Percentiles rank a stretch among this genome's conserved stretches.
phyloP scores from a whole-genome alignment of 2,797 vertebrate genomes.

The Pelochelys cantorii region DNA sequence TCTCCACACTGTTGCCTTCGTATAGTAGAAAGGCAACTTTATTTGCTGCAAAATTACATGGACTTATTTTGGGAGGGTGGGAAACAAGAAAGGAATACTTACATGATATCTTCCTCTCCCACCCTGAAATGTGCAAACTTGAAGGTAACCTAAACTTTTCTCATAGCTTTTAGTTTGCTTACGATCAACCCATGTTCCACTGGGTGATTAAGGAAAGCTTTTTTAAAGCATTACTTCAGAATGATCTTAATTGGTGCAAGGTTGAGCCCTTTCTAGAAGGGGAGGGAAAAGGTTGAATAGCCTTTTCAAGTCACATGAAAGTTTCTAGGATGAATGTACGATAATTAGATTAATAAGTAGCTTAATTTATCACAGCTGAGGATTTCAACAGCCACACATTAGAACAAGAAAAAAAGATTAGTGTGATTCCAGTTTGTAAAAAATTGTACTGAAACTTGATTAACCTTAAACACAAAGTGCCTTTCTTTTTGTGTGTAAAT shows the following conservation, averaged over 20 bases:
- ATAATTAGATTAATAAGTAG: conserved; percentile 99
- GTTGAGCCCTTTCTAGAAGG: conserved; percentile 89
- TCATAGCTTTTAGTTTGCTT: conserved; percentile 82
- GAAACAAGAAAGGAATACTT: conserved; percentile 67
- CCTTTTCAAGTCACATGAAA: conserved; percentile 99
- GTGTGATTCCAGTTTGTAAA: conserved; percentile 90
- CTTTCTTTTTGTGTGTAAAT: conserved; percentile 88
- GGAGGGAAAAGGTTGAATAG: conserved; percentile 90
- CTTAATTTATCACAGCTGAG: conserved; percentile 99
- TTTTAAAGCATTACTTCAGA: conserved; percentile 91
- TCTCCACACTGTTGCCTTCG: conserved; percentile 70
- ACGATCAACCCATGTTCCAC: conserved; percentile 81
- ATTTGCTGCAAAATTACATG: conserved; percentile 72
- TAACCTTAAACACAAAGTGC: conserved; percentile 93
- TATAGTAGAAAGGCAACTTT: conserved; percentile 66
- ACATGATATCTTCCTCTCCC: conserved; percentile 70
- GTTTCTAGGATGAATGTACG: conserved; percentile 97
- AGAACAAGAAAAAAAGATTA: conserved; percentile 95
- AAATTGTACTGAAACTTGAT: conserved; percentile 92
- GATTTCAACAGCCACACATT: conserved; percentile 98
- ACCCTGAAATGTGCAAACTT: conserved; percentile 74
- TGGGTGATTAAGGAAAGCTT: conserved; percentile 88
- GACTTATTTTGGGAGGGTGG: conserved; percentile 67
- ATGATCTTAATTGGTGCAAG: conserved; percentile 94
- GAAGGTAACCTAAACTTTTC: conserved; percentile 85